These are phyloP conservation scores for Perizoma flavofasciatum DNA, from an alignment of 2,888 invertebrate species.

Conservation along the genomic window DNA sequence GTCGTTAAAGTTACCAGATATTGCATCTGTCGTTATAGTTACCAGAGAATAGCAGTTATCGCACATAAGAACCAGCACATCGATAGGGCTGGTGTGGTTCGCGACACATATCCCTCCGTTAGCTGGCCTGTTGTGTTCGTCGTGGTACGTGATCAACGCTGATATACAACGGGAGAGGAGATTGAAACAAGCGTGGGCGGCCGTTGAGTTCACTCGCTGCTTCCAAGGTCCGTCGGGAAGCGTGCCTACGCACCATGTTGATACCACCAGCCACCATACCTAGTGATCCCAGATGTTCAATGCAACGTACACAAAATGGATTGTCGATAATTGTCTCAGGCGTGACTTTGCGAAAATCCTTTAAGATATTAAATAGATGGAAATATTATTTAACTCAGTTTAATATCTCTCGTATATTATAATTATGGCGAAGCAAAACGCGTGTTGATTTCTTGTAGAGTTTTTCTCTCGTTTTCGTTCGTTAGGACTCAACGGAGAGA, in stretches of 20 bases:
- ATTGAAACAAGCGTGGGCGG: constrained; percentile 95
- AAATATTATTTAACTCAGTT: too few species aligned
- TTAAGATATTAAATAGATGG: too few species aligned
- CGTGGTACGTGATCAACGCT: constrained; percentile 93
- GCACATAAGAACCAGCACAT: constrained; percentile 97
- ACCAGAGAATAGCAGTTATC: constrained; percentile 99
- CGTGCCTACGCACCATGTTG: constrained; percentile 94
- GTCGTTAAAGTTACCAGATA: too few species aligned
- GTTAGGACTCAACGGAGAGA: too few species aligned
- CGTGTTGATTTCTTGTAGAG: too few species aligned
- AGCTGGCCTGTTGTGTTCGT: constrained; percentile 92
- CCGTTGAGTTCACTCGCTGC: constrained; percentile 90
- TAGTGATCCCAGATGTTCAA: constrained; percentile 58
- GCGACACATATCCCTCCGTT: constrained; percentile 95
- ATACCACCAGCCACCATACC: constrained; percentile 94
- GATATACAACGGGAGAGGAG: constrained; percentile 96
- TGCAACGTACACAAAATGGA: neutral
- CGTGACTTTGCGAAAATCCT: too few species aligned
- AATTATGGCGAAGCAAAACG: too few species aligned
- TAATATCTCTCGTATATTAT: too few species aligned
- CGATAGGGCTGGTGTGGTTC: constrained; percentile 99
- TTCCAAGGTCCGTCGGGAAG: constrained; percentile 91
- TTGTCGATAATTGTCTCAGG: too few species aligned
- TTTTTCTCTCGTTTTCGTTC: too few species aligned
- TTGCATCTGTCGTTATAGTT: constrained; percentile 55